phyloP scores from a whole-genome alignment of 2,888 invertebrate species.

The Cataglyphis livida region DNA sequence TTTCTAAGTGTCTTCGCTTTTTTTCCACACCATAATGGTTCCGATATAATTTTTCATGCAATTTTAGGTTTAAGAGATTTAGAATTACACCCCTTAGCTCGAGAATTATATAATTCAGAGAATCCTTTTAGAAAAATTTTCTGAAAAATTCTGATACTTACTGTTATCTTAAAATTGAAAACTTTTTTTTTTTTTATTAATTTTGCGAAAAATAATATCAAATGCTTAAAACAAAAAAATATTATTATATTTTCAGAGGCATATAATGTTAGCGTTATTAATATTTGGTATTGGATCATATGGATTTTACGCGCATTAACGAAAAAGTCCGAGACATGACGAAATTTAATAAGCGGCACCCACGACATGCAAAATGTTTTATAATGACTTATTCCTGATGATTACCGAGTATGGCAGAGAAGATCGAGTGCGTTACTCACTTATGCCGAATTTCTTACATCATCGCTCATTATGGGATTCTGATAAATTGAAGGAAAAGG shows the following conservation, averaged over 20 bases:
- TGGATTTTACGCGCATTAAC: slow-evolving; percentile 1
- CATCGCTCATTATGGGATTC: slow-evolving; percentile 13
- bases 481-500: not conserved
- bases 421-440: slow-evolving; percentile 30
- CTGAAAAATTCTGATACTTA: not conserved
- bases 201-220: not conserved
- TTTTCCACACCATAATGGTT: not conserved
- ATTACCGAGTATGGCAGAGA: slow-evolving; percentile 46
- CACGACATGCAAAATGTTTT: slow-evolving; percentile 19
- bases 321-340: not conserved
- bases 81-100: too few relatives aligned
- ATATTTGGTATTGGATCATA: slow-evolving; percentile 18
- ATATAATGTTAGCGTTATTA: not conserved
- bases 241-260: not conserved
- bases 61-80: not conserved
- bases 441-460: slow-evolving; percentile 43
- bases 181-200: not conserved
- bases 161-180: not conserved
- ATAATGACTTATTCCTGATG: slow-evolving; percentile 11
- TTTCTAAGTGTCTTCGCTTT: not conserved
- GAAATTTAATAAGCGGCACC: slow-evolving; percentile 13
- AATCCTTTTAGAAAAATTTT: not conserved
- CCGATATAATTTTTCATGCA: slow-evolving; percentile 2
- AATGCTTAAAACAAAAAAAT: not conserved
- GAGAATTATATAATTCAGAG: not conserved